Percentiles rank a stretch among this genome's conserved stretches.
These are phyloP conservation scores for Tachina lurida DNA, from an alignment of 2,888 invertebrate genomes.

Conservation along the genomic window DNA sequence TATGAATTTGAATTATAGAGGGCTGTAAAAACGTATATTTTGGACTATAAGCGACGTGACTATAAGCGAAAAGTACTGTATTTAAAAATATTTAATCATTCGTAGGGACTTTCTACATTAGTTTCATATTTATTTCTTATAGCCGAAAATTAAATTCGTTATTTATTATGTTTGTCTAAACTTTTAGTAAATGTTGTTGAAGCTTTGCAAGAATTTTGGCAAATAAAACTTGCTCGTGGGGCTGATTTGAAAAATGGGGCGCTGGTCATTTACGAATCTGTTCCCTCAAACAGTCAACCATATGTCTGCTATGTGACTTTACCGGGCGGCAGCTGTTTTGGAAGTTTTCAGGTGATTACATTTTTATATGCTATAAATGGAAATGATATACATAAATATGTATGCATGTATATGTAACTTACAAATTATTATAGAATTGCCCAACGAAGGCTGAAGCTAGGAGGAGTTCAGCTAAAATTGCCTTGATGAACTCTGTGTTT, in stretches of 20 bases:
- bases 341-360: slow-evolving; percentile 91
- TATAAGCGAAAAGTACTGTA: no score
- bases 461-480: slow-evolving; percentile 96
- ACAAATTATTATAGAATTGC: slow-evolving; percentile 87
- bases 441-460: slow-evolving; percentile 97
- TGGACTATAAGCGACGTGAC: no score
- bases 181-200: slow-evolving; percentile 95
- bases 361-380: background rate
- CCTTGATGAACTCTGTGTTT: slow-evolving; percentile 97
- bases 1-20: no score
- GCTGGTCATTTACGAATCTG: slow-evolving; percentile 96
- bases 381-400: background rate
- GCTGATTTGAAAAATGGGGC: slow-evolving; percentile 94
- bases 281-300: slow-evolving; percentile 94
- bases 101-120: no score
- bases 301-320: slow-evolving; percentile 97
- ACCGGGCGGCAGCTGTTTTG: slow-evolving; percentile 97
- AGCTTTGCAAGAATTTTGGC: slow-evolving; percentile 98
- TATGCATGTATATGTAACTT: no score
- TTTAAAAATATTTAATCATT: no score
- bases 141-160: no score
- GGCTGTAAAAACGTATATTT: no score
- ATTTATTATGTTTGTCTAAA: background rate
- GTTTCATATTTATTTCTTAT: no score
- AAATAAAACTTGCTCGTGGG: slow-evolving; percentile 96